Evolutionary conservation across 2,797 vertebrate genomes (phyloP).

Genomic region (Hafferia zeledoni): DNA sequence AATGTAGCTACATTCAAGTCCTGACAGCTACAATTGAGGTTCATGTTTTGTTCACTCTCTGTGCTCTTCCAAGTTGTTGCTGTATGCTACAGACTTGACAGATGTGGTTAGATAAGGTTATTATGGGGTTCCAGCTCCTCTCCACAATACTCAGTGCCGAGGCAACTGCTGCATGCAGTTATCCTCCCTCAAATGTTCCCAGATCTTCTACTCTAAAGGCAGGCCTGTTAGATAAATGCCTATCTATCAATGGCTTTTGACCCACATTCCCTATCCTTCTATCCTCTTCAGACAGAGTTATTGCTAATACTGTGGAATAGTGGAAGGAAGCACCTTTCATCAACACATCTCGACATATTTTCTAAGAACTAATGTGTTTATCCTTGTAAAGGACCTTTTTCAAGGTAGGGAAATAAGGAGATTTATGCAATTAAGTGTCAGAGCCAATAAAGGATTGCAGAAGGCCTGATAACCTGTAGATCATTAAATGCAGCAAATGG

Average conservation of each 20-base stretch:
- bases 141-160: not conserved
- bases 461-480: constrained; percentile 7
- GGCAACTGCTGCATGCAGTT: not conserved
- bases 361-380: constrained; percentile 31
- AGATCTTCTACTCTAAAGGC: not conserved
- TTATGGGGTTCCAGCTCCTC: not conserved
- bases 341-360: not conserved
- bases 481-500: constrained; percentile 42
- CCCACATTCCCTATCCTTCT: not conserved
- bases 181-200: not conserved
- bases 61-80: rapidly evolving
- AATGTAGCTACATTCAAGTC: not conserved
- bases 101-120: not conserved
- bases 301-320: not conserved
- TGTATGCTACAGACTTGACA: not conserved
- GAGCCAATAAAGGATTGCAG: constrained; percentile 19
- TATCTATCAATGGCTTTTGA: not conserved
- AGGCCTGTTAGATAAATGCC: not conserved
- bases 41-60: not conserved
- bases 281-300: constrained; percentile 20
- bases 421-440: constrained; percentile 9
- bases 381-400: constrained; percentile 25
- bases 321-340: not conserved
- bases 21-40: not conserved
- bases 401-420: not conserved